These are phyloP conservation scores for Trinectes maculatus DNA, from an alignment of 2,113 vertebrate species.

Conservation along the genomic window DNA sequence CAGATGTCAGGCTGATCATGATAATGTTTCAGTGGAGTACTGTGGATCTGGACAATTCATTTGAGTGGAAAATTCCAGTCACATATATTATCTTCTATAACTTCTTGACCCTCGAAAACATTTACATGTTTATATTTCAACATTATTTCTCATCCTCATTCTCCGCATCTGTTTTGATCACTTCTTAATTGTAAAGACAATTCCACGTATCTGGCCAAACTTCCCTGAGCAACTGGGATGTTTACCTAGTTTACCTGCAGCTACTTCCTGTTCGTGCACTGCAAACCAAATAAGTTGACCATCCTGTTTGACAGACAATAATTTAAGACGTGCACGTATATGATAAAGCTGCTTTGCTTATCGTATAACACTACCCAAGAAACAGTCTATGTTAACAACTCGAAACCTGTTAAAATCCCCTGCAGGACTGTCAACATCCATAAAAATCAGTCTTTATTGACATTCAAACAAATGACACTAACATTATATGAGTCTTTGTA, in stretches of 20 bases:
- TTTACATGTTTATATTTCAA: too few species aligned
- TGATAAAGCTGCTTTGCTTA: neutral
- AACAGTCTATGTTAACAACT: too few species aligned
- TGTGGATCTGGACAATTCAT: neutral
- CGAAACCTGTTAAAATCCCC: conserved; percentile 18
- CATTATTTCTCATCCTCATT: too few species aligned
- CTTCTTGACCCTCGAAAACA: too few species aligned
- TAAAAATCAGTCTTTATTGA: conserved; percentile 15
- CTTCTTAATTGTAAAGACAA: neutral
- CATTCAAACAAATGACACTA: conserved; percentile 38
- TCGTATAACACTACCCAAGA: neutral
- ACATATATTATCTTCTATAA: neutral
- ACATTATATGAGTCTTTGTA: conserved; percentile 18
- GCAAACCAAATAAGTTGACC: conserved; percentile 8
- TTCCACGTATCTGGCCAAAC: neutral
- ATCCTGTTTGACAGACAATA: conserved; percentile 8
- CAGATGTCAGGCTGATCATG: neutral
- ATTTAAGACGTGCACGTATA: conserved; percentile 4
- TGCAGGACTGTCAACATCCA: conserved; percentile 21
- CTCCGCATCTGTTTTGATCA: neutral
- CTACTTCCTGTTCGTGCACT: conserved; percentile 10
- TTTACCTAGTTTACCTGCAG: neutral
- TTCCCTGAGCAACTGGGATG: neutral
- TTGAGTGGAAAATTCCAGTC: neutral
- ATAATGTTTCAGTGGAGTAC: neutral